Percentiles rank a stretch among this genome's conserved stretches.
phyloP scores from a whole-genome alignment of 2,113 vertebrate genomes.

The Mirounga angustirostris region DNA sequence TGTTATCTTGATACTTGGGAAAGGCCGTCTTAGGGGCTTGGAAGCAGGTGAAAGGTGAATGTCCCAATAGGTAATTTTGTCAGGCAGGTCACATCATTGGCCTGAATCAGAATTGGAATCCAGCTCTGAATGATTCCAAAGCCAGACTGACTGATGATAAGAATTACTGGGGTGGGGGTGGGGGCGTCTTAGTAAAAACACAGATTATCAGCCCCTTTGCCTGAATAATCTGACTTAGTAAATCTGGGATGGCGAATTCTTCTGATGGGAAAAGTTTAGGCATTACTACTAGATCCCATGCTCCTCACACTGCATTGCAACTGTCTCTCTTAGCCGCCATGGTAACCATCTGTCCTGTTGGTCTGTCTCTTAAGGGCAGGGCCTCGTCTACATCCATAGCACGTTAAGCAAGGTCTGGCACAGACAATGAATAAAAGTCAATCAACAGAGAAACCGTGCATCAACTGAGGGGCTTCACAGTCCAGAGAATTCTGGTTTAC shows the following conservation, averaged over 20 bases:
- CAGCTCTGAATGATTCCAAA: slow-evolving; percentile 1
- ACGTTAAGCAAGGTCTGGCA: not conserved
- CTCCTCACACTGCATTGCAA: not conserved
- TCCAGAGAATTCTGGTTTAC: not conserved
- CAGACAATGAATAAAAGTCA: not conserved
- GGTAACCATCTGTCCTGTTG: not conserved
- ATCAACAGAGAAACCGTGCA: not conserved
- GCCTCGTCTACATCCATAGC: not conserved
- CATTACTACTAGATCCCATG: not conserved
- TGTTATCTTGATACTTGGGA: not conserved
- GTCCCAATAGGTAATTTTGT: not conserved
- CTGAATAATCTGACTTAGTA: not conserved
- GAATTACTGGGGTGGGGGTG: not conserved
- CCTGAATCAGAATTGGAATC: not conserved
- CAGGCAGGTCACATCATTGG: not conserved
- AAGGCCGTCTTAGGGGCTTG: not conserved
- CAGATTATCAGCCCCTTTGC: not conserved
- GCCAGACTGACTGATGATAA: not conserved
- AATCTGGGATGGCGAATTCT: not conserved
- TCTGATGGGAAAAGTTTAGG: not conserved
- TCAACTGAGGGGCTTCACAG: not conserved
- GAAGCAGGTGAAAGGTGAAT: not conserved
- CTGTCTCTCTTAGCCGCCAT: not conserved
- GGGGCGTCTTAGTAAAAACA: not conserved
- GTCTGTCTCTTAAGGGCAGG: not conserved